These are phyloP conservation scores for Mustela lutreola DNA, from an alignment of 2,113 vertebrate genomes.

Conservation along the genomic window DNA sequence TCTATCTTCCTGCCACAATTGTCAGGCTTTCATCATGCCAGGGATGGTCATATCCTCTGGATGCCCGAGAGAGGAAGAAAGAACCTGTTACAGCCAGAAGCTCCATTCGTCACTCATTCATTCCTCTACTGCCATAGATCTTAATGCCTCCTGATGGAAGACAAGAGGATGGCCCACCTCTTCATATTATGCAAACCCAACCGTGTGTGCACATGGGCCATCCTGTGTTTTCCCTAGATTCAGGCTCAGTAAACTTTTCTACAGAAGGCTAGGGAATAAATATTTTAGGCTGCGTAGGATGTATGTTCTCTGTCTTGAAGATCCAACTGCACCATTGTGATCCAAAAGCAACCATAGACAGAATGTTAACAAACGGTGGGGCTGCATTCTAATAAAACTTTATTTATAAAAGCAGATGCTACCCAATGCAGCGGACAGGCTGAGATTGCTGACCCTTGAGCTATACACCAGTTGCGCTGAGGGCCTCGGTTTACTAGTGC, in stretches of 20 bases:
- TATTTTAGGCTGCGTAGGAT: not conserved
- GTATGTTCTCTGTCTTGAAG: not conserved
- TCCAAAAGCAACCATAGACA: not conserved
- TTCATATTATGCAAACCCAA: not conserved
- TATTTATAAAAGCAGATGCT: not conserved
- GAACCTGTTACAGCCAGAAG: not conserved
- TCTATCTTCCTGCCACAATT: not conserved
- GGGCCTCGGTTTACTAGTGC: not conserved
- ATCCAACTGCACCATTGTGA: not conserved
- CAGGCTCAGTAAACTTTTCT: not conserved
- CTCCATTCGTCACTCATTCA: not conserved
- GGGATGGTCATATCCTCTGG: not conserved
- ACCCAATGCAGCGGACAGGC: not conserved
- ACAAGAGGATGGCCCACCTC: not conserved
- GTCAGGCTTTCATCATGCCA: not conserved
- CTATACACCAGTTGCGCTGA: not conserved
- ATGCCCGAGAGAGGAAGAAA: not conserved
- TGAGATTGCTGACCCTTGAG: not conserved
- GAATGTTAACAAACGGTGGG: not conserved
- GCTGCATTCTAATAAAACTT: not conserved
- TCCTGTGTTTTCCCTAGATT: not conserved
- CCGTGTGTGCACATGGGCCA: accelerated
- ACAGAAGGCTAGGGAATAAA: not conserved
- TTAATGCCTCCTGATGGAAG: not conserved
- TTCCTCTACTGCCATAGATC: not conserved